Evolutionary conservation across 1,140 invertebrate genomes (phyloP).

Genomic region (Drosophila neocordata): DNA sequence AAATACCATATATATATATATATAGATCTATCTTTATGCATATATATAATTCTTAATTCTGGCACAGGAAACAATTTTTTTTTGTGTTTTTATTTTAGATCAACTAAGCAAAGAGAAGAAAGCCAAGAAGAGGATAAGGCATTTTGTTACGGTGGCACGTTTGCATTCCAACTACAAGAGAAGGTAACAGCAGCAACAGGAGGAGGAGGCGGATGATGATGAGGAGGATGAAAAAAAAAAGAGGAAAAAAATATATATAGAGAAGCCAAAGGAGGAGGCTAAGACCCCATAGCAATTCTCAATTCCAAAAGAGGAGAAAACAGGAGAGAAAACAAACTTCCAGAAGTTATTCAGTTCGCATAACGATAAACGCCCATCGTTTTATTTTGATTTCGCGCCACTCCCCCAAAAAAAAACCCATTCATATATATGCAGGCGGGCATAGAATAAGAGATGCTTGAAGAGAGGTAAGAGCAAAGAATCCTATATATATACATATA

Average conservation of each 20-base stretch:
- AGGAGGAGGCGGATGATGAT: not conserved
- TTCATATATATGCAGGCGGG: not conserved
- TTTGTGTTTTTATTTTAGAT: too few species aligned
- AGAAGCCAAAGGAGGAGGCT: not conserved
- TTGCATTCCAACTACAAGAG: not conserved
- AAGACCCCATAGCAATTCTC: constrained; percentile 3
- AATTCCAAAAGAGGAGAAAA: constrained; percentile 13
- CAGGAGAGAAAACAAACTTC: constrained; percentile 71
- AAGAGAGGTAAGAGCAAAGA: not conserved
- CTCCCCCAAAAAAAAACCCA: constrained; percentile 32
- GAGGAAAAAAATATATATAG: constrained; percentile 16
- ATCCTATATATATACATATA: constrained; percentile 19
- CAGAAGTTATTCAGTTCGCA: constrained; percentile 79
- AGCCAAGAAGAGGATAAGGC: not conserved
- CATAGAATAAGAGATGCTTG: not conserved
- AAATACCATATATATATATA: too few species aligned
- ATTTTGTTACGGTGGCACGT: not conserved
- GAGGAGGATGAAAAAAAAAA: not conserved
- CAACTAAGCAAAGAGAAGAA: not conserved
- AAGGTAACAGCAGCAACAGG: not conserved
- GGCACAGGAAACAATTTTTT: not conserved
- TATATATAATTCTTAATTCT: too few species aligned
- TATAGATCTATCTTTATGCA: too few species aligned
- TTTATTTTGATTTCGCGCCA: constrained; percentile 72
- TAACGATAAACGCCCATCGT: constrained; percentile 79